Conservation (phyloP, 2,888 invertebrate species). For the Hipparchia semele region DNA sequence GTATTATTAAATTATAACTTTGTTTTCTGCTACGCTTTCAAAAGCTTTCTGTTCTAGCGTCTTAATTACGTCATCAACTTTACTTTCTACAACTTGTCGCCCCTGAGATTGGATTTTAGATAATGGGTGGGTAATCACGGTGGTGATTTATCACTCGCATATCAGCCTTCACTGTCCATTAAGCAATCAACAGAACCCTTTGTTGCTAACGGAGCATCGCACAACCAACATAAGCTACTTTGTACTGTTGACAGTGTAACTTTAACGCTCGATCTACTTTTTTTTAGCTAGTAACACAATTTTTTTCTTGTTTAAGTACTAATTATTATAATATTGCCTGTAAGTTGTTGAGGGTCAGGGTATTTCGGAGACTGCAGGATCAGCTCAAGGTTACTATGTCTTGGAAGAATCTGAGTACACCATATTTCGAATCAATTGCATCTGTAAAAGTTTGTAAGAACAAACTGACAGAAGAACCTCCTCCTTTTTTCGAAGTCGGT, state of each 20-base stretch:
- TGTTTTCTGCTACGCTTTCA: not conserved
- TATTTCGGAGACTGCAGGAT: no score
- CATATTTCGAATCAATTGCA: no score
- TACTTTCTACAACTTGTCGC: constrained; percentile 64
- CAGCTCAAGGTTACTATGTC: no score
- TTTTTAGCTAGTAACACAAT: no score
- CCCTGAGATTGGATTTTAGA: constrained; percentile 80
- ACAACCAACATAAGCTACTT: constrained; percentile 22
- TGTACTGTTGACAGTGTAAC: not conserved
- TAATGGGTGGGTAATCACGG: constrained; percentile 78
- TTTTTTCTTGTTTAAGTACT: no score
- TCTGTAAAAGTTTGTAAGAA: no score
- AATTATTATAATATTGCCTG: no score
- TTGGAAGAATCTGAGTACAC: no score
- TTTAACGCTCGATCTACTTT: not conserved
- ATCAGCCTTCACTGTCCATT: constrained; percentile 83
- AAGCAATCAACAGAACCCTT: constrained; percentile 80
- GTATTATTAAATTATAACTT: constrained; percentile 17
- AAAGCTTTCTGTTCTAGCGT: constrained; percentile 26
- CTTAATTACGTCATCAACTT: constrained; percentile 74
- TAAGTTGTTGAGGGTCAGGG: no score
- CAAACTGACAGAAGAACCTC: no score
- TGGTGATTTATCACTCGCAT: constrained; percentile 83
- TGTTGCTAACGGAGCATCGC: constrained; percentile 51
- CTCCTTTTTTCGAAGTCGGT: no score